Base-by-base conservation (phyloP, 2,113 vertebrate species). In the Baryphthengus martii region DNA sequence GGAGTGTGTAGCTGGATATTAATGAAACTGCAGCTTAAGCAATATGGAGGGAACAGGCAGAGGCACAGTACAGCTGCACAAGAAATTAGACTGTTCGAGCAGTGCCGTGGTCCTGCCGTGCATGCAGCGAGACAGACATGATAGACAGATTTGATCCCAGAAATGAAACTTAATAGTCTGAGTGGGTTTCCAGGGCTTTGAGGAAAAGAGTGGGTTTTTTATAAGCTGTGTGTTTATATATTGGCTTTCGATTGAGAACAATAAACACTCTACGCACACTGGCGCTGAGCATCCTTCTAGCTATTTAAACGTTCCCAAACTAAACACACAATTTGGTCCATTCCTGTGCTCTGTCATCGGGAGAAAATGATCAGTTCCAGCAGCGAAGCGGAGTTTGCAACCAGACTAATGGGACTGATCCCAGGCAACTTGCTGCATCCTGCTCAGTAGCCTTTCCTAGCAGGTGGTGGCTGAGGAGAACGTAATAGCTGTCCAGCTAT, bases 221-320 rank as follows among this genome's bases (percentile, higher is more conserved):
- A 6, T 21, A 79, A 84, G 59, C 24, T 58, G 18, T 53, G 17
- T 72, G 31, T 83, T 96, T 90, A 24, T 79, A 5, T 77, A 18
- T n/a, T 92, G 65, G 58, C 67, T 77, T 95, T 73, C 5, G 1
- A 35, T 81, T 61, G 77, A 85, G 45, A 81, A 42, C 80, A 85
- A 35, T 79, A 81, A 90, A 81, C 7, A 31, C 52, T 45, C 19
- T 42, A 2, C 0, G 0, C n/a, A 25, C 2, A 1, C 55, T 62
- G 66, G 33, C 6, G 3, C 7, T 3, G 76, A 95, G 78, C 73
- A 75, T 77, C 49, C 52, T 95, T 76, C 56, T 83, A 92, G 67
- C 72, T 90, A 59, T 63, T 83, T 77, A 83, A 73, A 82, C 1
- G 16, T 71, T 90, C 85, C 79, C 82, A 78, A 88, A 74, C 72